Evolutionary conservation across 2,888 invertebrate genomes (phyloP).

Genomic region (Hetaerina titia): DNA sequence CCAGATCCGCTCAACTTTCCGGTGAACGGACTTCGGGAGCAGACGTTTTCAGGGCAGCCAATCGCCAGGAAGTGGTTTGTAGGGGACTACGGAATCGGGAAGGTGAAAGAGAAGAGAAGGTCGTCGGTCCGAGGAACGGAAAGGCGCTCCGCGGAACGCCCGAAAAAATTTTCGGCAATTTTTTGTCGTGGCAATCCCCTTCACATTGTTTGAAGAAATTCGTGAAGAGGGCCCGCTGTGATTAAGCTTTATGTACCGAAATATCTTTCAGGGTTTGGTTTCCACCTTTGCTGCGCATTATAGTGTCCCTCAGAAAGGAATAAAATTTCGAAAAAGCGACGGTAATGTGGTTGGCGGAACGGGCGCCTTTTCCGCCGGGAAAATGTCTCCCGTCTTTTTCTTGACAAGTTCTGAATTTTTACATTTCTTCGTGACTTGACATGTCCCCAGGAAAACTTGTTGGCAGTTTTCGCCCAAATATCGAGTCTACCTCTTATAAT

Average conservation of each 20-base stretch:
- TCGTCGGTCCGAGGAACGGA: background rate
- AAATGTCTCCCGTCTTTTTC: background rate
- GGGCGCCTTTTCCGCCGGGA: background rate
- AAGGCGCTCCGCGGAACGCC: background rate
- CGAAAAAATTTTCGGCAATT: background rate
- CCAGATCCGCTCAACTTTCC: too few relatives aligned
- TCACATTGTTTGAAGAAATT: background rate
- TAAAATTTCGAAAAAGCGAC: background rate
- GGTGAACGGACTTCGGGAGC: too few relatives aligned
- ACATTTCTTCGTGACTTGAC: background rate
- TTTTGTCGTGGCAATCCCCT: background rate
- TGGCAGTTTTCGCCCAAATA: too few relatives aligned
- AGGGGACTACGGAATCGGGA: background rate
- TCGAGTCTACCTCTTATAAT: too few relatives aligned
- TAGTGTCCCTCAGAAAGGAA: background rate
- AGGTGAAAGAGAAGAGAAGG: background rate
- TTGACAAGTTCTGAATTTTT: too few relatives aligned
- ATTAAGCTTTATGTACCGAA: background rate
- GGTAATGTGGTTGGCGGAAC: background rate
- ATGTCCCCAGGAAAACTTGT: background rate
- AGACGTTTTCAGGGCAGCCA: background rate
- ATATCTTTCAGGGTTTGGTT: background rate
- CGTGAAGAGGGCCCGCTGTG: background rate
- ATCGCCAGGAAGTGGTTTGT: background rate
- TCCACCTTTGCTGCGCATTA: background rate